Evolutionary conservation across 2,113 vertebrate genomes (phyloP).

Genomic region (Andinoacara biseriatus): DNA sequence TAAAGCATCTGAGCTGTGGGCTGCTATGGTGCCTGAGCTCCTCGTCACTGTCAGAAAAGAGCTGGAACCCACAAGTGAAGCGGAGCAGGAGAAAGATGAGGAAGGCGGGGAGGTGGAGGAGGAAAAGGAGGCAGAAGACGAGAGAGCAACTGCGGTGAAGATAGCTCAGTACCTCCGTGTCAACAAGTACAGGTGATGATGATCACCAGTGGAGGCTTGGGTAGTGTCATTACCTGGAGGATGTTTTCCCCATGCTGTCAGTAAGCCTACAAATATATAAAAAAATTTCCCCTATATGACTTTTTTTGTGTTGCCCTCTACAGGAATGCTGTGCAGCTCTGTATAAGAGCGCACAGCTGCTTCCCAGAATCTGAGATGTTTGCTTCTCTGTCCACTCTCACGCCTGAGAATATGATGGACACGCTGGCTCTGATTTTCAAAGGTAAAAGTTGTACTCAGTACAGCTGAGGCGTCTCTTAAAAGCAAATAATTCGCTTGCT

Average conservation of each 20-base stretch:
- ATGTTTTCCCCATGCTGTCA: background rate
- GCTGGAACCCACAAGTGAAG: conserved; percentile 70
- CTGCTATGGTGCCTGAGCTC: conserved; percentile 93
- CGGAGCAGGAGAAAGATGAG: conserved; percentile 53
- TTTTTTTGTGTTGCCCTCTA: conserved; percentile 5
- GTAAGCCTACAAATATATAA: background rate
- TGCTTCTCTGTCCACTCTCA: conserved; percentile 64
- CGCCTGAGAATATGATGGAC: conserved; percentile 73
- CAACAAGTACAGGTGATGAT: conserved; percentile 90
- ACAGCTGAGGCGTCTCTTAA: background rate
- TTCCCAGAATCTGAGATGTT: conserved; percentile 85
- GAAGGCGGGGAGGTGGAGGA: conserved; percentile 40
- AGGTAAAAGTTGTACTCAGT: conserved; percentile 77
- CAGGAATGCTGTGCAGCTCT: conserved; percentile 87
- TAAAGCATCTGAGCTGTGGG: conserved; percentile 90
- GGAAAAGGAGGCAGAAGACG: conserved; percentile 61
- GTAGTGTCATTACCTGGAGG: background rate
- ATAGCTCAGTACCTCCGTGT: conserved; percentile 84
- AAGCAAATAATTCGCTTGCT: background rate
- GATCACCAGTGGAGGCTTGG: conserved; percentile 3
- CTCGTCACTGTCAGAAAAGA: conserved; percentile 77
- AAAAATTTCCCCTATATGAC: background rate
- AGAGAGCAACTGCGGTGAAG: conserved; percentile 76
- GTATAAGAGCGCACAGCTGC: conserved; percentile 72
- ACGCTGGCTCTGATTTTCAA: conserved; percentile 85